Evolutionary conservation across 2,888 invertebrate genomes (phyloP).

Genomic region (Neria commutata): DNA sequence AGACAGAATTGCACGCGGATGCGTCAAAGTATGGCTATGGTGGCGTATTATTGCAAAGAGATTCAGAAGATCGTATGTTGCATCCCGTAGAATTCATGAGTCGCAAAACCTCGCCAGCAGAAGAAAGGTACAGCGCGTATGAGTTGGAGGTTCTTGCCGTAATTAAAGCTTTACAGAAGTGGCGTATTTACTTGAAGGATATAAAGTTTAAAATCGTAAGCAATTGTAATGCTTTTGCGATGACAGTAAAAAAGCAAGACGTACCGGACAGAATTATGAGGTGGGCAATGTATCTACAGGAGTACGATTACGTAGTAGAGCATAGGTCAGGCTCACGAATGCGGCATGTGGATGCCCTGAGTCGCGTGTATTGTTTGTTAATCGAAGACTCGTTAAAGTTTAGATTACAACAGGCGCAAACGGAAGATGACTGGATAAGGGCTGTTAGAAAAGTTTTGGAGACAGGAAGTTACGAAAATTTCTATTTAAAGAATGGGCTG

Average conservation of each 20-base stretch:
- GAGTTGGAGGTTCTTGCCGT: conserved; percentile 43
- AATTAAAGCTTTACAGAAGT: conserved; percentile 37
- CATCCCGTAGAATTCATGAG: conserved; percentile 30
- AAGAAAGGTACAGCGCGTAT: conserved; percentile 34
- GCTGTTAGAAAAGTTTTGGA: background rate
- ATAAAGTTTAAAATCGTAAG: conserved; percentile 28
- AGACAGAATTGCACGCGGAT: conserved; percentile 35
- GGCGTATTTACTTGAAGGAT: conserved; percentile 28
- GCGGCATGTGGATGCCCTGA: conserved; percentile 30
- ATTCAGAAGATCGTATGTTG: conserved; percentile 20
- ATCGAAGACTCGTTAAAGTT: background rate
- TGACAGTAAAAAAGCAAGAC: conserved; percentile 29
- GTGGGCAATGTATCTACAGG: conserved; percentile 14
- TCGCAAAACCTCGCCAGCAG: conserved; percentile 21
- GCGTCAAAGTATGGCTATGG: conserved; percentile 32
- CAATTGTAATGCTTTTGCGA: conserved; percentile 33
- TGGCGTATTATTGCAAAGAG: conserved; percentile 30
- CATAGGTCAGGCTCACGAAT: conserved; percentile 16
- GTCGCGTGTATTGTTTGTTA: conserved; percentile 8
- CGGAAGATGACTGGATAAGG: background rate
- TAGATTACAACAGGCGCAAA: background rate
- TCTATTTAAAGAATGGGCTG: background rate
- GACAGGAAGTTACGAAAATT: background rate
- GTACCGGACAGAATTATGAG: conserved; percentile 26
- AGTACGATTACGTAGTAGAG: background rate